A percentile compares a stretch with the other conserved stretches of the same genome.
These are phyloP conservation scores for Unio pictorum DNA, from an alignment of 2,888 invertebrate genomes.

Conservation along the genomic window DNA sequence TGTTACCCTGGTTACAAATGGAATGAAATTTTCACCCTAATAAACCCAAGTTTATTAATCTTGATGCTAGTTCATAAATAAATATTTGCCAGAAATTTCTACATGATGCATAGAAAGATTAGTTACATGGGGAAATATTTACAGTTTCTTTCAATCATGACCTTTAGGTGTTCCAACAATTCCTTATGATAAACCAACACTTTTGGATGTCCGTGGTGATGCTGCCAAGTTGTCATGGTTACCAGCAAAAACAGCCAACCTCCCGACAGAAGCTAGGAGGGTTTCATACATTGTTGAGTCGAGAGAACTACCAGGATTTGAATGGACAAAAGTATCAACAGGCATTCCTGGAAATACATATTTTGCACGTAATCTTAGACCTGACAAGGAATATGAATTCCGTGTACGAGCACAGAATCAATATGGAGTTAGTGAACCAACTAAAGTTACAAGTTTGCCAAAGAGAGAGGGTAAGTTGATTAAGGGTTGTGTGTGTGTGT, in stretches of 20 bases:
- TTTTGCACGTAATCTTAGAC: slow-evolving; percentile 43
- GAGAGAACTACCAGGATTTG: slow-evolving; percentile 88
- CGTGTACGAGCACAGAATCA: slow-evolving; percentile 96
- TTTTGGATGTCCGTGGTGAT: slow-evolving; percentile 49
- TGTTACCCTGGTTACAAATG: too few species aligned
- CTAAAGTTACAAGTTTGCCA: slow-evolving; percentile 76
- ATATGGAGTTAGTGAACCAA: slow-evolving; percentile 96
- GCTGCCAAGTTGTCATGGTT: slow-evolving; percentile 58
- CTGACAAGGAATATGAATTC: slow-evolving; percentile 93
- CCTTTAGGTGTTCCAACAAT: slow-evolving; percentile 44
- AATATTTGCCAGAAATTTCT: too few species aligned
- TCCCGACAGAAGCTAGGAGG: slow-evolving; percentile 55
- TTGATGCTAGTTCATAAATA: too few species aligned
- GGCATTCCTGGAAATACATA: slow-evolving; percentile 53
- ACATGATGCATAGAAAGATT: too few species aligned
- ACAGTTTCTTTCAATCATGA: neutral
- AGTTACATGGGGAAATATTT: too few species aligned
- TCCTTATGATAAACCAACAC: slow-evolving; percentile 52
- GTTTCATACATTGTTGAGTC: slow-evolving; percentile 63
- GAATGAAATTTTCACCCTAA: too few species aligned
- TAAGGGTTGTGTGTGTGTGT: too few species aligned
- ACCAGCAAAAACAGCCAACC: slow-evolving; percentile 47
- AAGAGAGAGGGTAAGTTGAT: slow-evolving; percentile 36
- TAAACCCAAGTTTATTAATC: too few species aligned
- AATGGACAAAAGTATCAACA: slow-evolving; percentile 80